A percentile compares a stretch with the other conserved stretches of the same genome.
phyloP scores from a whole-genome alignment of 2,888 invertebrate genomes.

The Thymelicus sylvestris region DNA sequence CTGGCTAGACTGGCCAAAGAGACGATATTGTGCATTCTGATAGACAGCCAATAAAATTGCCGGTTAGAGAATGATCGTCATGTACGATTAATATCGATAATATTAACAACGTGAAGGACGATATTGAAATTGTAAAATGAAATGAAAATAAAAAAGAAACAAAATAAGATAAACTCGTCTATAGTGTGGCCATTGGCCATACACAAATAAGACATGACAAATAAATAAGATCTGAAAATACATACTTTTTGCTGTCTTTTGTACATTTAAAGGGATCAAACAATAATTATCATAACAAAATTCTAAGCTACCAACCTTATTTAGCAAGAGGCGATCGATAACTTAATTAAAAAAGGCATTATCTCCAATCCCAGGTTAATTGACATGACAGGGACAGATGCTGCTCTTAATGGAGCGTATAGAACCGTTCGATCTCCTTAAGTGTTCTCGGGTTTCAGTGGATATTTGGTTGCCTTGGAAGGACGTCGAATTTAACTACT shows the following conservation, averaged over 20 bases:
- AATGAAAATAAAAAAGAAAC: no score
- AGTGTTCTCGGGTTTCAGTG: slow-evolving; percentile 14
- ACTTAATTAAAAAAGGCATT: slow-evolving; percentile 42
- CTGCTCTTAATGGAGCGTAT: slow-evolving; percentile 34
- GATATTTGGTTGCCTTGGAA: neutral
- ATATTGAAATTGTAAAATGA: no score
- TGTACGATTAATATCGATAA: neutral
- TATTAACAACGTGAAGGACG: no score
- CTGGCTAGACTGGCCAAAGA: slow-evolving; percentile 11
- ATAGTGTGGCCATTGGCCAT: no score
- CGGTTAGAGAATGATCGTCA: neutral
- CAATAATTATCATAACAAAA: no score
- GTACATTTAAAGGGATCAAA: no score
- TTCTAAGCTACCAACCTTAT: no score
- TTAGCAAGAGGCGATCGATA: slow-evolving; percentile 37
- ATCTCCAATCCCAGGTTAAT: slow-evolving; percentile 41
- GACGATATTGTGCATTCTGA: slow-evolving; percentile 32
- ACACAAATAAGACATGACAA: no score
- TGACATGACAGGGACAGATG: slow-evolving; percentile 50
- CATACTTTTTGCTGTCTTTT: neutral
- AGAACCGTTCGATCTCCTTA: slow-evolving; percentile 32
- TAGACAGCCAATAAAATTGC: neutral
- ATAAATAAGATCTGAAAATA: neutral
- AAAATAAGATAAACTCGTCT: no score
- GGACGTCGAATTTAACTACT: neutral